Percentiles rank a stretch among this genome's conserved stretches.
These are phyloP conservation scores for Brachyhypopomus occidentalis DNA, from an alignment of 2,113 vertebrate genomes.

Conservation along the genomic window DNA sequence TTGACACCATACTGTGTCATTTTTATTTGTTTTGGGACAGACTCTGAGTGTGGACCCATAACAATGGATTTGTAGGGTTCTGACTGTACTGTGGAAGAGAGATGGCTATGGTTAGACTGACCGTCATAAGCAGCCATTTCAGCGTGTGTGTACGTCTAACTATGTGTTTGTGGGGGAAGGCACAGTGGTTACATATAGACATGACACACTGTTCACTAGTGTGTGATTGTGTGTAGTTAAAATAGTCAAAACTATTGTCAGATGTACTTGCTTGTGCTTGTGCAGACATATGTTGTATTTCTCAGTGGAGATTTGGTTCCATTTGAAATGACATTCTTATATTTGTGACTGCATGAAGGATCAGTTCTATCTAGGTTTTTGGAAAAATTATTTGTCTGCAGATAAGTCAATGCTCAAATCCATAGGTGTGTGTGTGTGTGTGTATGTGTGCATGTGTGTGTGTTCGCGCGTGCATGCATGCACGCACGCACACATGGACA, in stretches of 20 bases:
- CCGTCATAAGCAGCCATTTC: constrained; percentile 32
- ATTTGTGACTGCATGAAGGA: too few species aligned
- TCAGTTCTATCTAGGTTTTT: not conserved
- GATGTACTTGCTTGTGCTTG: not conserved
- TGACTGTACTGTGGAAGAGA: constrained; percentile 4
- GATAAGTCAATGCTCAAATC: not conserved
- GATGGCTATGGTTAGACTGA: not conserved
- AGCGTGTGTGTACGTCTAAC: constrained; percentile 1
- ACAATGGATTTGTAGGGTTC: not conserved
- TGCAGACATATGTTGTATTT: not conserved
- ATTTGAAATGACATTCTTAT: not conserved
- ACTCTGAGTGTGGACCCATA: not conserved
- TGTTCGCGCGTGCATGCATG: not conserved
- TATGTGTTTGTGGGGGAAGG: not conserved
- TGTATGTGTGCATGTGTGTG: too few species aligned
- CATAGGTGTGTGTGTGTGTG: not conserved
- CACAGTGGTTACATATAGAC: not conserved
- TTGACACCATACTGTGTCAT: not conserved
- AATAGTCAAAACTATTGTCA: not conserved
- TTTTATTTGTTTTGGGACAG: not conserved
- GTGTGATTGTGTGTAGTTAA: not conserved
- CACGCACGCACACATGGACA: not conserved
- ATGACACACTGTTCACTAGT: not conserved
- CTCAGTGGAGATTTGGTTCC: not conserved
- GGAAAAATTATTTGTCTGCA: not conserved